Evolutionary conservation across 2,113 vertebrate species (phyloP).

Genomic region (Cyanoramphus novaezelandiae): DNA sequence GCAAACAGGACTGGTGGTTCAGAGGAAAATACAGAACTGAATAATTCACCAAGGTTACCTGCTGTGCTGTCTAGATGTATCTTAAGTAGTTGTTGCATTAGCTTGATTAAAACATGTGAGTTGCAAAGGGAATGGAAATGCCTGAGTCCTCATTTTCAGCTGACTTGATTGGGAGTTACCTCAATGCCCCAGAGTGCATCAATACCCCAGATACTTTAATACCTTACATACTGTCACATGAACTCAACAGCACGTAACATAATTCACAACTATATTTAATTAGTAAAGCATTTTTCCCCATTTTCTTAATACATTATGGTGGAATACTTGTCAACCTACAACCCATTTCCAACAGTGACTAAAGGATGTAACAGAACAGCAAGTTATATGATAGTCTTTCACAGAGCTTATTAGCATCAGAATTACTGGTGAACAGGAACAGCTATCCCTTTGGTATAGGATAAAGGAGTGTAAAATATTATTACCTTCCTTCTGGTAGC

Average conservation of each 20-base stretch:
- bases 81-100: not conserved
- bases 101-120: conserved; percentile 13
- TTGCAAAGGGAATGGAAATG: conserved; percentile 38
- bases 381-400: not conserved
- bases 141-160: not conserved
- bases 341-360: not conserved
- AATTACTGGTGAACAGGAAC: not conserved
- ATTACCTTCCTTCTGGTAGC: not conserved
- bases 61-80: not conserved
- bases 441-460: not conserved
- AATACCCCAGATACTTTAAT: not conserved
- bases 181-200: not conserved
- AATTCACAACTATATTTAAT: conserved; percentile 3
- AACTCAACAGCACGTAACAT: not conserved
- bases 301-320: not conserved
- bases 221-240: not conserved
- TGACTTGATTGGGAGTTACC: conserved; percentile 17
- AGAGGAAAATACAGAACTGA: not conserved
- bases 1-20: too few species aligned
- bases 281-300: not conserved
- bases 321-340: not conserved
- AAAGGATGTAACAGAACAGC: not conserved
- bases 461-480: not conserved
- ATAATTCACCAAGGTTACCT: not conserved
- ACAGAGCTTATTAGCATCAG: not conserved